A percentile compares a stretch with the other conserved stretches of the same genome.
phyloP scores from a whole-genome alignment of 2,113 vertebrate genomes.

The Coryphaenoides rupestris region DNA sequence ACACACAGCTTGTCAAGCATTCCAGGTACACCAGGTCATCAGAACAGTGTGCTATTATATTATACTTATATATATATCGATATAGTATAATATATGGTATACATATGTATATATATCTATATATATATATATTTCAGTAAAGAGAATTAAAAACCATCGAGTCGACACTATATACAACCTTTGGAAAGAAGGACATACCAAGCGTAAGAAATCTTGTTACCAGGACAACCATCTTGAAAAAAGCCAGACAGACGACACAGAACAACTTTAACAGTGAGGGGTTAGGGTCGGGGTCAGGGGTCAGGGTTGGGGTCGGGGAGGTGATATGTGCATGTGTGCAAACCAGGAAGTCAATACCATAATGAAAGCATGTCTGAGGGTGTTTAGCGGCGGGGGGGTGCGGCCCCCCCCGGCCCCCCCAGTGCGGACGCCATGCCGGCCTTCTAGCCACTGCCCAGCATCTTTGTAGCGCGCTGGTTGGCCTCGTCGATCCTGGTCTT shows the following conservation, averaged over 20 bases:
- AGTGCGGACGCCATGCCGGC: conserved; percentile 21
- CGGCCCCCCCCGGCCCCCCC: conserved; percentile 22
- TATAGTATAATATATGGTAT: conserved; percentile 62
- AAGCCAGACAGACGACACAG: conserved; percentile 87
- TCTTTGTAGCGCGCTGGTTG: conserved; percentile 98
- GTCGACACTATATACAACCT: conserved; percentile 97
- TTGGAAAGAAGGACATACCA: conserved; percentile 93
- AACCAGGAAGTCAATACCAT: conserved; percentile 98
- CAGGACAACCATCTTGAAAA: conserved; percentile 85
- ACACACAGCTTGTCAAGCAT: conserved; percentile 96
- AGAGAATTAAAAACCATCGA: conserved; percentile 84
- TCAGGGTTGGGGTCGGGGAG: too few relatives aligned
- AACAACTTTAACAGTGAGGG: conserved; percentile 96
- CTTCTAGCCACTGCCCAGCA: conserved; percentile 92
- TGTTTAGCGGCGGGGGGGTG: too few relatives aligned
- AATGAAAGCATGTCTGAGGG: conserved; percentile 88
- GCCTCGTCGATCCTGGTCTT: conserved; percentile 98
- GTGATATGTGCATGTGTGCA: conserved; percentile 96
- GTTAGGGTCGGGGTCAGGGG: too few relatives aligned
- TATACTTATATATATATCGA: conserved; percentile 55
- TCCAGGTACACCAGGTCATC: conserved; percentile 88
- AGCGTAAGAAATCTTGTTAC: conserved; percentile 86
- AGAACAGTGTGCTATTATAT: conserved; percentile 75
- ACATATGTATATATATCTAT: conserved; percentile 40
- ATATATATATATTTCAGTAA: conserved; percentile 52